Percentiles rank a stretch among this genome's conserved stretches.
Conservation (phyloP, 2,113 vertebrate genomes). For the Ardeotis arabs region DNA sequence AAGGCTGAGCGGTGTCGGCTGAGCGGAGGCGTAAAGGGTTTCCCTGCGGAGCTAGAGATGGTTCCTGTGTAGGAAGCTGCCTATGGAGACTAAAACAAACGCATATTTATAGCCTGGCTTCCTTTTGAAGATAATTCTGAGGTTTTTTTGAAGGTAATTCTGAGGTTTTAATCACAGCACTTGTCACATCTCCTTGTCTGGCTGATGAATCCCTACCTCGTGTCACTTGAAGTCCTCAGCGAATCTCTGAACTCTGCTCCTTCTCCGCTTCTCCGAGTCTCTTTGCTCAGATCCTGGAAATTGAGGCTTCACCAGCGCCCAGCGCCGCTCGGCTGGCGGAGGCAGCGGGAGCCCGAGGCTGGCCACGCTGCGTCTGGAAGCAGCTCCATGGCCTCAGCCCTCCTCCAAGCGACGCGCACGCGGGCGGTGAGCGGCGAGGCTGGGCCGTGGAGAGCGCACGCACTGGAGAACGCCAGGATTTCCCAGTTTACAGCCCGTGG, state of each 20-base stretch:
- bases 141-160: too few relatives aligned
- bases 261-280: too few relatives aligned
- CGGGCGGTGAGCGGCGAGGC: too few relatives aligned
- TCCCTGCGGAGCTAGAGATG: neutral
- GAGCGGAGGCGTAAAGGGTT: neutral
- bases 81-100: neutral
- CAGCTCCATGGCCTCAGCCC: too few relatives aligned
- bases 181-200: neutral
- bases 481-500: too few relatives aligned
- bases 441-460: too few relatives aligned
- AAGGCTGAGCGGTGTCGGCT: neutral
- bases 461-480: too few relatives aligned
- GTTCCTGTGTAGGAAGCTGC: neutral
- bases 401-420: too few relatives aligned
- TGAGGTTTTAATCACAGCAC: neutral
- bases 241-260: too few relatives aligned
- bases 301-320: accelerated
- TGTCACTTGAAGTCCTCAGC: too few relatives aligned
- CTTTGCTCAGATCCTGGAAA: too few relatives aligned
- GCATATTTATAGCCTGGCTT: neutral
- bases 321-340: neutral
- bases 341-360: neutral
- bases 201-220: neutral
- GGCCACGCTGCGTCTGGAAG: too few relatives aligned
- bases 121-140: neutral